A percentile compares a stretch with the other conserved stretches of the same genome.
phyloP scores from a whole-genome alignment of 2,113 vertebrate species.

The Actenoides hombroni region DNA sequence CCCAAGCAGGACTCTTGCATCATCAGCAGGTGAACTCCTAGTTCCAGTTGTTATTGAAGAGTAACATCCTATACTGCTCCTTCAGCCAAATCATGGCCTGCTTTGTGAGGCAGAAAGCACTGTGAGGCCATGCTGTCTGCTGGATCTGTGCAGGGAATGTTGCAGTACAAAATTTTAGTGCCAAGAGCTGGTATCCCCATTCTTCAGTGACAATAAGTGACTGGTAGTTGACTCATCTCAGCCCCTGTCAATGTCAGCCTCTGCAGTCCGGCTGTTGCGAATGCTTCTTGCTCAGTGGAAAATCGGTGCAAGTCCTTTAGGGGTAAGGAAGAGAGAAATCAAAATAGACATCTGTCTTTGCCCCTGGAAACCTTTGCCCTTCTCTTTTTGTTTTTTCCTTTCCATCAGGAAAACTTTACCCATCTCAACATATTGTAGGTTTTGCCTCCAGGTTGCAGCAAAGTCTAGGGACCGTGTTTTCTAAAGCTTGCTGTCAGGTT shows the following conservation, averaged over 20 bases:
- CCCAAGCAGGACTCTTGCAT: too few relatives aligned
- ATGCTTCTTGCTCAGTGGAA: background rate
- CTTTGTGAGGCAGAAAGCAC: background rate
- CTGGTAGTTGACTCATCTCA: background rate
- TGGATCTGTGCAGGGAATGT: background rate
- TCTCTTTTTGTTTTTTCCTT: background rate
- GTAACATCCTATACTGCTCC: background rate
- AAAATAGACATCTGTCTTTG: constrained; percentile 7
- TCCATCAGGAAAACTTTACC: background rate
- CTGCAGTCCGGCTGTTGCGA: background rate
- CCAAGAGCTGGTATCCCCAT: background rate
- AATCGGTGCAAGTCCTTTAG: background rate
- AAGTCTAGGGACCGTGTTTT: background rate
- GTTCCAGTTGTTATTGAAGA: background rate
- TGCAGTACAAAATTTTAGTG: background rate
- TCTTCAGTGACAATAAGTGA: background rate
- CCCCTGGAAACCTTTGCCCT: constrained; percentile 14
- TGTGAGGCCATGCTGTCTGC: too few relatives aligned
- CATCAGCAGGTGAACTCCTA: background rate
- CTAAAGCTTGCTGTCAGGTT: background rate
- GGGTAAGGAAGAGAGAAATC: background rate
- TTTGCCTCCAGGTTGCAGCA: background rate
- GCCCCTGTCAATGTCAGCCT: background rate
- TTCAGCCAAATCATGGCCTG: background rate
- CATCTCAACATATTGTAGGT: background rate